A percentile compares a stretch with the other conserved stretches of the same genome.
Conservation (phyloP, 1,140 invertebrate species). For the Parasteatoda tepidariorum region DNA sequence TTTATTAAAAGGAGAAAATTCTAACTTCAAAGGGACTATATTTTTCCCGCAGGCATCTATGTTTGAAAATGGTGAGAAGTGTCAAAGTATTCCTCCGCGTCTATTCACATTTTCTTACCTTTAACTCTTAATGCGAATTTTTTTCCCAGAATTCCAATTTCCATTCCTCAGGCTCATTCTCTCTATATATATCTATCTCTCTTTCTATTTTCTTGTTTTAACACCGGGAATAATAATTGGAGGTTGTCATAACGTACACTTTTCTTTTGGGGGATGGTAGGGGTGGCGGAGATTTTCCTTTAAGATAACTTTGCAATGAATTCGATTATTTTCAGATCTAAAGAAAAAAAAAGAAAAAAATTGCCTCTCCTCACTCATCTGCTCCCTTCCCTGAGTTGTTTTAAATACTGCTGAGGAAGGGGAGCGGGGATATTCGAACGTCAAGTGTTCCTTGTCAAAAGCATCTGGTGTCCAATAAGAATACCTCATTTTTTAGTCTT, state of each 20-base stretch:
- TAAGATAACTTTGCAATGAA: conserved; percentile 48
- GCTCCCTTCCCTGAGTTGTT: conserved; percentile 16
- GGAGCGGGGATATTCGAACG: conserved; percentile 1
- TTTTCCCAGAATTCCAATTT: background rate
- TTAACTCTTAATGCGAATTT: conserved; percentile 1
- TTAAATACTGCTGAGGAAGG: conserved; percentile 27
- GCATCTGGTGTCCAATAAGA: background rate
- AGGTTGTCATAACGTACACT: conserved; percentile 25
- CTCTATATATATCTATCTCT: background rate
- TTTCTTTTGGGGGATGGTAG: background rate
- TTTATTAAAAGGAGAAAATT: conserved; percentile 15
- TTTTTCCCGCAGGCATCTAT: conserved; percentile 4
- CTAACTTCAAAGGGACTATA: conserved; percentile 10
- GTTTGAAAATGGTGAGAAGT: conserved; percentile 43
- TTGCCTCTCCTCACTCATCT: background rate
- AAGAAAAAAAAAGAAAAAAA: background rate
- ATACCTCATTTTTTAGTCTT: background rate
- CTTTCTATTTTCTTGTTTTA: conserved; percentile 46
- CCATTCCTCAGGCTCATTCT: background rate
- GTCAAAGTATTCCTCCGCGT: conserved; percentile 40
- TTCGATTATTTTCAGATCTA: conserved; percentile 38
- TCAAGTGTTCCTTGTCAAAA: conserved; percentile 2
- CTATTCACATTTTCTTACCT: background rate
- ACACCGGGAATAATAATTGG: conserved; percentile 43
- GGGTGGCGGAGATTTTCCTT: background rate